A percentile compares a stretch with the other conserved stretches of the same genome.
phyloP scores from a whole-genome alignment of 2,113 vertebrate genomes.

The Baryphthengus martii region DNA sequence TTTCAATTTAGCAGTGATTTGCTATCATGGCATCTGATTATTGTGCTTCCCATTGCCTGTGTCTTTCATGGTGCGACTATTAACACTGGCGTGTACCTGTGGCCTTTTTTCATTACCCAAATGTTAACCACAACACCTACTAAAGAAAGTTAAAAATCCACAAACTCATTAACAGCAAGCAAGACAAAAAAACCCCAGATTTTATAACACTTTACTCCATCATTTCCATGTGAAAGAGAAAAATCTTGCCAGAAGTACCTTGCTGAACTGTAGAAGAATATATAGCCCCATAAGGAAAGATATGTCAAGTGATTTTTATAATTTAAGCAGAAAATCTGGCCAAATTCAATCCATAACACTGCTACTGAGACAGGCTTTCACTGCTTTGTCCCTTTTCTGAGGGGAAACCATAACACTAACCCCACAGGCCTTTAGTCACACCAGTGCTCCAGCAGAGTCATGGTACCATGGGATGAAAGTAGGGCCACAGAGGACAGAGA shows the following conservation, averaged over 20 bases:
- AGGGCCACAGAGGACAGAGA: not conserved
- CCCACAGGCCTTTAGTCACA: not conserved
- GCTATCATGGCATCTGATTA: slow-evolving; percentile 9
- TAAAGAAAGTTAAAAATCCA: not conserved
- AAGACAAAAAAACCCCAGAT: not conserved
- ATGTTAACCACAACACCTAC: not conserved
- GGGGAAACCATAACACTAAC: not conserved
- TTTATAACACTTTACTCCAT: not conserved
- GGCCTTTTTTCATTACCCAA: not conserved
- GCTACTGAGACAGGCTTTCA: not conserved
- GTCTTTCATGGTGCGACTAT: not conserved
- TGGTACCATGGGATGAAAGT: not conserved
- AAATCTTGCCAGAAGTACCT: not conserved
- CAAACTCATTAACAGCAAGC: not conserved
- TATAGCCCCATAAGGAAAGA: not conserved
- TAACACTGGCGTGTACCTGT: not conserved
- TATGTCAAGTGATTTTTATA: slow-evolving; percentile 27
- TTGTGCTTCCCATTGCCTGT: not conserved
- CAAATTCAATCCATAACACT: not conserved
- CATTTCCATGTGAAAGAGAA: slow-evolving; percentile 7
- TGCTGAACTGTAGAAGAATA: slow-evolving; percentile 32
- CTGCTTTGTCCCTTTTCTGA: not conserved
- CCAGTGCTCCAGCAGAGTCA: not conserved
- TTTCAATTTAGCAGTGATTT: slow-evolving; percentile 25
- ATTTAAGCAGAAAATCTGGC: not conserved